Conservation (phyloP, 2,797 vertebrate genomes). For the Syngnathus acus region DNA sequence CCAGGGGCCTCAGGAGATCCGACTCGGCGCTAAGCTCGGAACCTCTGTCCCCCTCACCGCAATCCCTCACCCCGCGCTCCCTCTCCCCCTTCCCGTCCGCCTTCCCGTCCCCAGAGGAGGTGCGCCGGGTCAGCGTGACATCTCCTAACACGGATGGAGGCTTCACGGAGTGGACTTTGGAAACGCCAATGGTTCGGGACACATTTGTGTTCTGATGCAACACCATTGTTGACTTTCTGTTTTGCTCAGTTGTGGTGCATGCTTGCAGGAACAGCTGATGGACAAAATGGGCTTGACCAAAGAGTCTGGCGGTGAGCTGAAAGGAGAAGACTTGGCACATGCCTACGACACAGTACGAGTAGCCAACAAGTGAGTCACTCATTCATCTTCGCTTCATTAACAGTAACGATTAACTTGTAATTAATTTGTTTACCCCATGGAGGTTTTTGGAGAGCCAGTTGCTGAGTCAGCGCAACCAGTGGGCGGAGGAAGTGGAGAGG, state of each 20-base stretch:
- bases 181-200: constrained; percentile 51
- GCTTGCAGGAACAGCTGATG: constrained; percentile 56
- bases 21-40: constrained; percentile 67
- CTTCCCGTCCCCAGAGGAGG: constrained; percentile 53
- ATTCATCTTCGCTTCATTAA: background rate
- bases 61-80: constrained; percentile 37
- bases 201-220: background rate
- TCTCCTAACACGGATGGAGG: constrained; percentile 48
- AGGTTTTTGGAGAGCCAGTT: constrained; percentile 74
- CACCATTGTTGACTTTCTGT: background rate
- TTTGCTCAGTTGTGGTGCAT: background rate
- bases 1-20: constrained; percentile 53
- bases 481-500: constrained; percentile 53
- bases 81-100: constrained; percentile 42
- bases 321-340: constrained; percentile 64
- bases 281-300: constrained; percentile 66
- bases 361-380: constrained; percentile 71
- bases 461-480: constrained; percentile 48
- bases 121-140: constrained; percentile 56
- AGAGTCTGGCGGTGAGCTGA: constrained; percentile 56
- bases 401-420: background rate
- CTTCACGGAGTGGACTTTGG: constrained; percentile 32
- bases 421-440: background rate
- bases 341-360: constrained; percentile 71
- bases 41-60: constrained; percentile 46